phyloP scores from a whole-genome alignment of 2,113 vertebrate genomes.

The Malaclemys terrapin region DNA sequence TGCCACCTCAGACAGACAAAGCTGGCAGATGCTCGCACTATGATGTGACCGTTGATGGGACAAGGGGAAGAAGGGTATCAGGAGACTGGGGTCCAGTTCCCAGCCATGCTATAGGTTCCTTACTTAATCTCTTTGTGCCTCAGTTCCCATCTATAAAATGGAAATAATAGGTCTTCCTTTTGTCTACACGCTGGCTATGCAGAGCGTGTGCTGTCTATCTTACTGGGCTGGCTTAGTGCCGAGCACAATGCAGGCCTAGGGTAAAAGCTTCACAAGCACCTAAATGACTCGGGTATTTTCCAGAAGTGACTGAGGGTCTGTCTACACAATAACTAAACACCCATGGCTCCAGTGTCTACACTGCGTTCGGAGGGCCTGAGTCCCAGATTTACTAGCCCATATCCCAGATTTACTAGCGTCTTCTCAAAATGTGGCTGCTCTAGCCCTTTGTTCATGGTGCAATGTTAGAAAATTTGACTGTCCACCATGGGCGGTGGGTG shows the following conservation, averaged over 20 bases:
- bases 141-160: not conserved
- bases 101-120: too few species aligned
- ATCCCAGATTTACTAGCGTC: not conserved
- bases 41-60: too few species aligned
- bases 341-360: not conserved
- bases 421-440: not conserved
- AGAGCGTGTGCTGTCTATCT: not conserved
- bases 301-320: not conserved
- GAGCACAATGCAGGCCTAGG: not conserved
- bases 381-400: too few species aligned
- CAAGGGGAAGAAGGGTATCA: too few species aligned
- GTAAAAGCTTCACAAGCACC: not conserved
- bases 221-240: not conserved
- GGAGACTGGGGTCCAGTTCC: too few species aligned
- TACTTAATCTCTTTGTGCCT: too few species aligned
- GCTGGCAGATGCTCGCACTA: too few species aligned
- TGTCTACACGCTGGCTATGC: not conserved
- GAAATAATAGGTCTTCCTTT: not conserved
- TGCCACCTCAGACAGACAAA: too few species aligned
- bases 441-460: too few species aligned
- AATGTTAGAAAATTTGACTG: not conserved
- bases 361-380: not conserved
- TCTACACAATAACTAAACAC: not conserved
- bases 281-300: not conserved
- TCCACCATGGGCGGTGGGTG: too few species aligned